Evolutionary conservation across 2,888 invertebrate species (phyloP).

Genomic region (Aplocera efformata): DNA sequence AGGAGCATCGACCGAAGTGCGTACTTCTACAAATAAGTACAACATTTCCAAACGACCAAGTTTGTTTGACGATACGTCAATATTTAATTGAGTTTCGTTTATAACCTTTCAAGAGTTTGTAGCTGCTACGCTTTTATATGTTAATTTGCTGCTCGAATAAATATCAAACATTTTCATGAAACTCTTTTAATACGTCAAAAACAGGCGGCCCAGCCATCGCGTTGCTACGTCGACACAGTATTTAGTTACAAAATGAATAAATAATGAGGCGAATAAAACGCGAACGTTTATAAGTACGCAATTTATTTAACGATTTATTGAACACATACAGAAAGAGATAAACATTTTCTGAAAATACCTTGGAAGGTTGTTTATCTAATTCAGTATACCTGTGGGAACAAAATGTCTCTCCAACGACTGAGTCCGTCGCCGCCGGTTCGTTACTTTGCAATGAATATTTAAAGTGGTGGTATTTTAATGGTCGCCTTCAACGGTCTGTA

Average conservation of each 20-base stretch:
- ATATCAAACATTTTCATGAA: slow-evolving; percentile 9
- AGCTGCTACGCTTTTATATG: slow-evolving; percentile 2
- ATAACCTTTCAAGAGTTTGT: not conserved
- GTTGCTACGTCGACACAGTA: slow-evolving; percentile 1
- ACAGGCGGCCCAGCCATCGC: slow-evolving; percentile 2
- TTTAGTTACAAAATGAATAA: slow-evolving; percentile 4
- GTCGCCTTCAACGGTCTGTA: slow-evolving; percentile 4
- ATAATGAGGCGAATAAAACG: slow-evolving; percentile 4
- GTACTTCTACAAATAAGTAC: no score
- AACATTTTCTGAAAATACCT: not conserved
- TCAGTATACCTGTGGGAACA: slow-evolving; percentile 9
- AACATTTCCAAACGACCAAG: no score
- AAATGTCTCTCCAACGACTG: slow-evolving; percentile 3
- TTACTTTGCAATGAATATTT: slow-evolving; percentile 10
- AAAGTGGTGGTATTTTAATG: slow-evolving; percentile 9
- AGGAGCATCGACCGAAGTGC: no score
- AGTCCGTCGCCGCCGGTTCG: slow-evolving; percentile 2
- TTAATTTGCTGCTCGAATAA: slow-evolving; percentile 3
- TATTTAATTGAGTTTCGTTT: slow-evolving; percentile 1
- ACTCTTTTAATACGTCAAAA: slow-evolving; percentile 1
- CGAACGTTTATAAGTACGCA: no score
- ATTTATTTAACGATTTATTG: no score
- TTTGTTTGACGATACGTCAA: not conserved
- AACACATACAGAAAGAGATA: not conserved
- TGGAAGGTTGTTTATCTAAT: slow-evolving; percentile 1